These are phyloP conservation scores for Nyctereutes procyonoides DNA, from an alignment of 2,113 vertebrate genomes.

Conservation along the genomic window DNA sequence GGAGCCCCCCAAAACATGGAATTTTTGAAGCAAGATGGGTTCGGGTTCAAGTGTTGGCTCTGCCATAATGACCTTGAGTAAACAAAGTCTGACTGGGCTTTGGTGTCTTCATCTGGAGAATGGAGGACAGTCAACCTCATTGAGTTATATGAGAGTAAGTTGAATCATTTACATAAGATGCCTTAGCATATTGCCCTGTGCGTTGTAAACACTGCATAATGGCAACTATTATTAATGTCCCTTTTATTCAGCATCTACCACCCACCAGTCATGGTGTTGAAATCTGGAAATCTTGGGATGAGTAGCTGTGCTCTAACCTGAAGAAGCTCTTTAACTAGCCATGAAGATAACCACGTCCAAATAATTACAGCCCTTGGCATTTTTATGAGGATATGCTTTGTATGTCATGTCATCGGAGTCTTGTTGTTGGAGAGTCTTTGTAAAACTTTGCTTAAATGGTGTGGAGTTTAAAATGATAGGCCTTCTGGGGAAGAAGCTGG, in stretches of 20 bases:
- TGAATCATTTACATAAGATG: not conserved
- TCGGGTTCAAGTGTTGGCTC: not conserved
- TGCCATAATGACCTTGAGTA: not conserved
- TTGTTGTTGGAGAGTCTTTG: not conserved
- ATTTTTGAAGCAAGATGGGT: not conserved
- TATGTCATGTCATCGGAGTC: not conserved
- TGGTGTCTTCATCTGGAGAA: not conserved
- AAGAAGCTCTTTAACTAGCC: not conserved
- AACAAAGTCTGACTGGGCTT: not conserved
- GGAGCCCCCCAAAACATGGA: not conserved
- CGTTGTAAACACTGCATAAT: not conserved
- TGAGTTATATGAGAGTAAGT: not conserved
- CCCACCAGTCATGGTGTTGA: not conserved
- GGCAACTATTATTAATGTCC: not conserved
- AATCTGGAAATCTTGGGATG: not conserved
- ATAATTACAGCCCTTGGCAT: not conserved
- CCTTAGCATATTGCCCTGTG: rapidly evolving
- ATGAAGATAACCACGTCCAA: not conserved
- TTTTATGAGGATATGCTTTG: not conserved
- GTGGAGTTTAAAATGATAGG: not conserved
- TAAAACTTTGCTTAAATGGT: constrained; percentile 1
- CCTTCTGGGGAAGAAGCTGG: not conserved
- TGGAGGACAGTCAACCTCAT: not conserved
- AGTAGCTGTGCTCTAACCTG: not conserved
- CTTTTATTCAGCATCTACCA: not conserved